Evolutionary conservation across 2,888 invertebrate genomes (phyloP), one percentile per base, ranked within the genome.

Genomic region (Sarcophaga carnaria): DNA sequence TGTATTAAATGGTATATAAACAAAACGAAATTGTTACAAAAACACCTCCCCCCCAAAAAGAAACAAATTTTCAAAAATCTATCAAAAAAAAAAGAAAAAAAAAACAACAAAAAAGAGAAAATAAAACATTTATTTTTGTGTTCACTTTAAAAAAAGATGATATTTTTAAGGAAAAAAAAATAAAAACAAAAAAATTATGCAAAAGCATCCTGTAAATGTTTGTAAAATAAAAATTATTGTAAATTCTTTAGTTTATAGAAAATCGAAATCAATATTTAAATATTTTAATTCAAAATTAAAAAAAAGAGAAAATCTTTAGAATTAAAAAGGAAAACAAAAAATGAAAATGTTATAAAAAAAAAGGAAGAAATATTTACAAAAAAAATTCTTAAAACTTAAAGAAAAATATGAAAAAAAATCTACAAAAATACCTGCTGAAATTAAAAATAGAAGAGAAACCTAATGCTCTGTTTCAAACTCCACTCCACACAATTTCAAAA

Each of bases 191-290:
- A 66, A 6, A 60, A 22, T 3, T 20, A n/a, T 60, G 54, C 54
- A 74, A 45, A 60, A 62, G 12, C 47, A 75, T 62, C 45, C 60
- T 86, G 83, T 86, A 86, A 86, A 86, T 86, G 64, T 83, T 47
- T 86, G 83, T 86, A 86, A 80, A 83, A 86, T 72, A 66, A 17
- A 76, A 54, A 47, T 79, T 66, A 64, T 66, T 83, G 80, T 83
- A 83, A 78, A 83, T 83, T 83, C 10, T 20, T 22, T 72, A 80
- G 80, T 12, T 60, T 70, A 62, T 78, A 78, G 49, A n/a, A 64
- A 76, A 72, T 72, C 12, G 59, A 47, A 69, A 12, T 45, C 17
- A 59, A 54, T 67, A 72, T 64, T 27, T 27, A 69, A 17, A 45
- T 76, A 37, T 63, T 25, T 62, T 62, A 62, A 37, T 75, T 67